Conservation (phyloP, 2,113 vertebrate genomes). For the Dromaius novaehollandiae region DNA sequence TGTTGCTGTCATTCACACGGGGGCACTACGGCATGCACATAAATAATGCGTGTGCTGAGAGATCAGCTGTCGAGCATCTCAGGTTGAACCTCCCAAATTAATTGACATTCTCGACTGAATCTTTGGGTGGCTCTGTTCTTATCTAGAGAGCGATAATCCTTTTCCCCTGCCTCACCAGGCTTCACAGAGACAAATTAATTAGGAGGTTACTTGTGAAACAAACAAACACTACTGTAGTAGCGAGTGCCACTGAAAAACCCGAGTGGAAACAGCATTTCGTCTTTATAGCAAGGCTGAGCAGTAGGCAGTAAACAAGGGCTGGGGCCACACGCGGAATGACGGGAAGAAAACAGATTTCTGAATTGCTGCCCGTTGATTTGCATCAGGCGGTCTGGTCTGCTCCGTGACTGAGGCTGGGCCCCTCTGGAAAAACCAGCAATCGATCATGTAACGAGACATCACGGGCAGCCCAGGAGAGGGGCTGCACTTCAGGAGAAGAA, state of each 20-base stretch:
- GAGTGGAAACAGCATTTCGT: not conserved
- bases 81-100: not conserved
- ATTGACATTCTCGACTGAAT: not conserved
- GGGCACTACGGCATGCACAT: not conserved
- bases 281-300: not conserved
- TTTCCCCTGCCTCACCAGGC: not conserved
- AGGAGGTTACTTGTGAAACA: not conserved
- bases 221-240: not conserved
- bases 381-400: not conserved
- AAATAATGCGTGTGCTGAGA: fast-evolving
- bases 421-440: not conserved
- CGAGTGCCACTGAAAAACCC: not conserved
- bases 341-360: not conserved
- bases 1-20: not conserved
- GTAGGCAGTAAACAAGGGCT: not conserved
- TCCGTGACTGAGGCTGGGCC: not conserved
- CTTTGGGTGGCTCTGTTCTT: not conserved
- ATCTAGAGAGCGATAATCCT: not conserved
- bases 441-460: not conserved
- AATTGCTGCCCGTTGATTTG: not conserved
- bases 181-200: constrained; percentile 46
- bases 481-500: not conserved
- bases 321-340: not conserved
- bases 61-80: not conserved
- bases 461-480: not conserved